Evolutionary conservation across 2,888 invertebrate genomes (phyloP).

Genomic region (Phortica okadai): DNA sequence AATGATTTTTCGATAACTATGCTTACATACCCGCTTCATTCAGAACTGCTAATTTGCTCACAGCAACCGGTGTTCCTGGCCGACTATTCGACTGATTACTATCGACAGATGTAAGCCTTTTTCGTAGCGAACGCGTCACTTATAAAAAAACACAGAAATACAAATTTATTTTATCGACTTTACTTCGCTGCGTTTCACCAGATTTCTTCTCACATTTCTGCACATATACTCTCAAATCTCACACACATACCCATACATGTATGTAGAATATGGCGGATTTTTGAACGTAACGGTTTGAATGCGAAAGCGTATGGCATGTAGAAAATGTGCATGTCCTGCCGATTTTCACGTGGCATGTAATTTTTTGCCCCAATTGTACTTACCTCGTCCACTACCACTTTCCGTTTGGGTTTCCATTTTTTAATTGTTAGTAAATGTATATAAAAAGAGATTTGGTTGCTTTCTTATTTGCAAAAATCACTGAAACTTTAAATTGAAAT

Average conservation of each 20-base stretch:
- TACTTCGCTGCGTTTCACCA: not conserved
- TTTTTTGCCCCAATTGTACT: constrained; percentile 10
- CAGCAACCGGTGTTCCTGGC: constrained; percentile 55
- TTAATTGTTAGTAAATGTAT: not conserved
- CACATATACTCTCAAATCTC: not conserved
- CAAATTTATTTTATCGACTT: too few species aligned
- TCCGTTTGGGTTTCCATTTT: constrained; percentile 24
- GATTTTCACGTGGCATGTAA: too few species aligned
- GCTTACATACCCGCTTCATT: constrained; percentile 40
- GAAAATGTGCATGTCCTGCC: not conserved
- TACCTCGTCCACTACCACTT: constrained; percentile 44
- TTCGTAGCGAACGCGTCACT: constrained; percentile 64
- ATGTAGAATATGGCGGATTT: not conserved
- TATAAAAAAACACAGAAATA: too few species aligned
- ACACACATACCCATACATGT: not conserved
- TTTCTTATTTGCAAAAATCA: not conserved
- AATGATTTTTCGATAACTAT: constrained; percentile 10
- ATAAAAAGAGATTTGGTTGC: not conserved
- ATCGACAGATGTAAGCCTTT: constrained; percentile 59
- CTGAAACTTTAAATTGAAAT: not conserved
- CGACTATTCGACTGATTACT: constrained; percentile 48
- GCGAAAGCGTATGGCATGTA: not conserved
- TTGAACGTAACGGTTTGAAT: constrained; percentile 43
- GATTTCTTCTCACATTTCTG: not conserved
- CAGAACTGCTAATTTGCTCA: constrained; percentile 39